Conservation (phyloP, 1,140 invertebrate species). For the Drosophila jambulina region DNA sequence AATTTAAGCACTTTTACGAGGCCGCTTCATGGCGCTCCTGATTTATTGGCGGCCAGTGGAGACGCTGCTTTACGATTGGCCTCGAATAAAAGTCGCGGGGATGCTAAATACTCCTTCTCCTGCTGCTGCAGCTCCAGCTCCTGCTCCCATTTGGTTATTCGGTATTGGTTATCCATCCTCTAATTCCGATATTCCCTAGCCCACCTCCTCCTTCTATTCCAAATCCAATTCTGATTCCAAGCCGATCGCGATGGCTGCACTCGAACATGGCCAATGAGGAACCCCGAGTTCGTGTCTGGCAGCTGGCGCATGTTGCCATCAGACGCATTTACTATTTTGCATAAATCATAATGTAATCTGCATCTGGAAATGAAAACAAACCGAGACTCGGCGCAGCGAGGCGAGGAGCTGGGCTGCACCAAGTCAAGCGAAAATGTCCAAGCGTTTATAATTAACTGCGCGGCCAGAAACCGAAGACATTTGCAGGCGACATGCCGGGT, state of each 20-base stretch:
- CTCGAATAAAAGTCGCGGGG: constrained; percentile 36
- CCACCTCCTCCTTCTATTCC: background rate
- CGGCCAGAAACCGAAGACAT: constrained; percentile 72
- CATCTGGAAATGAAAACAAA: constrained; percentile 84
- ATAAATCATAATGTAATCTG: constrained; percentile 85
- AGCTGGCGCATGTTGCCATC: constrained; percentile 82
- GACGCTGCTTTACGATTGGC: constrained; percentile 65
- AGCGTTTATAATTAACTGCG: constrained; percentile 85
- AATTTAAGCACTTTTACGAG: constrained; percentile 85
- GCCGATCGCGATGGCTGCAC: constrained; percentile 38
- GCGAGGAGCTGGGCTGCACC: constrained; percentile 10
- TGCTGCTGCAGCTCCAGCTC: background rate
- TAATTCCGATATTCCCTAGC: constrained; percentile 3
- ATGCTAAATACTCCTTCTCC: constrained; percentile 24
- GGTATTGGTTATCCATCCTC: constrained; percentile 3
- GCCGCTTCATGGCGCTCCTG: constrained; percentile 77
- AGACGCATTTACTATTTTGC: constrained; percentile 85
- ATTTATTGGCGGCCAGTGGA: constrained; percentile 74
- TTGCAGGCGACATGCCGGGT: constrained; percentile 79
- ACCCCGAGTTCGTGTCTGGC: constrained; percentile 38
- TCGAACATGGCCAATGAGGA: constrained; percentile 31
- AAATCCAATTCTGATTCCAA: constrained; percentile 22
- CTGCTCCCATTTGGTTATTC: constrained; percentile 20
- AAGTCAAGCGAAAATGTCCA: constrained; percentile 81
- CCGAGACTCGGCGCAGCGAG: constrained; percentile 29